Conservation (phyloP, 2,113 vertebrate species). For the Hassar affinis region DNA sequence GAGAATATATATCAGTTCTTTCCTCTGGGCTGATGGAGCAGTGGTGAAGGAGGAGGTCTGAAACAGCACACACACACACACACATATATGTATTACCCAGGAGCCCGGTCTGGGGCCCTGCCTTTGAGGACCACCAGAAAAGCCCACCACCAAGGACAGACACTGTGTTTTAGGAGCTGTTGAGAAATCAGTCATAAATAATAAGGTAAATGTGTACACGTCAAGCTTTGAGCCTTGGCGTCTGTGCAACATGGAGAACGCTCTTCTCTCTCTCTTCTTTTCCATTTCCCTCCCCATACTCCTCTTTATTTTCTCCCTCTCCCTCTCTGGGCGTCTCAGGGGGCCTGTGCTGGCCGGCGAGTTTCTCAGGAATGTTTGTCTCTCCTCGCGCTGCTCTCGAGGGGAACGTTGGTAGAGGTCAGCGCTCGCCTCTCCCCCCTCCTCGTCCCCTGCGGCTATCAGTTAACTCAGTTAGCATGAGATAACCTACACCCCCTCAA, state of each 20-base stretch:
- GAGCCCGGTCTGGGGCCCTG: conserved; percentile 49
- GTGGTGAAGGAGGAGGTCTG: conserved; percentile 27
- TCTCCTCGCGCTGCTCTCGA: conserved; percentile 67
- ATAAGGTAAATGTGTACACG: conserved; percentile 62
- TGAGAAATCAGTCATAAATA: conserved; percentile 69
- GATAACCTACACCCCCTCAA: conserved; percentile 74
- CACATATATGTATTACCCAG: conserved; percentile 27
- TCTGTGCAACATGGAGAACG: conserved; percentile 58
- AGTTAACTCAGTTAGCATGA: conserved; percentile 80
- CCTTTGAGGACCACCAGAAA: conserved; percentile 62
- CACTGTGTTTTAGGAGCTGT: conserved; percentile 67
- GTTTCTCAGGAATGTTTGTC: conserved; percentile 79
- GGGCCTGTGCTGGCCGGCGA: conserved; percentile 66
- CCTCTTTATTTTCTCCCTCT: conserved; percentile 17
- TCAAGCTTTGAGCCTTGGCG: conserved; percentile 44
- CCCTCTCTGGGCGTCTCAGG: conserved; percentile 50
- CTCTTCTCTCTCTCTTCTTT: conserved; percentile 36
- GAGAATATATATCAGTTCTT: conserved; percentile 32
- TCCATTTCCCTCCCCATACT: conserved; percentile 50
- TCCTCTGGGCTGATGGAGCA: conserved; percentile 42
- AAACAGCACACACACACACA: conserved; percentile 10
- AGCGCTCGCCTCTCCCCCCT: conserved; percentile 57
- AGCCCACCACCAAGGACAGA: conserved; percentile 62
- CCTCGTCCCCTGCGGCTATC: conserved; percentile 75
- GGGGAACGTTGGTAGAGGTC: conserved; percentile 72